Evolutionary conservation across 2,888 invertebrate genomes (phyloP).

Genomic region (Sicus ferrugineus): DNA sequence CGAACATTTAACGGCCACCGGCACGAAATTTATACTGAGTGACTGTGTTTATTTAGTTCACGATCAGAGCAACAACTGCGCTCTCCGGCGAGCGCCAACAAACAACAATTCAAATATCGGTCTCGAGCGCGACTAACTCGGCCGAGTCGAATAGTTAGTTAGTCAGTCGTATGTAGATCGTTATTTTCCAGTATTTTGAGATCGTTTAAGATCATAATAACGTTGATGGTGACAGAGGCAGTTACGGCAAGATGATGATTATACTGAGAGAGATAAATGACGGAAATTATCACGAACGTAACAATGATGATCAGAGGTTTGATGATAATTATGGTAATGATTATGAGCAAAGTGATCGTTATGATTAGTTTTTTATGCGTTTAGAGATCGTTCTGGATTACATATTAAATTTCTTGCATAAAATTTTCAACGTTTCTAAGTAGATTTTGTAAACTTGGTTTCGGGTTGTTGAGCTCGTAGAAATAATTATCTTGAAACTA

Average conservation of each 20-base stretch:
- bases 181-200: not conserved
- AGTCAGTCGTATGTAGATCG: not conserved
- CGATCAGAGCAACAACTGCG: constrained; percentile 24
- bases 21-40: not conserved
- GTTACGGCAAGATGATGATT: too few species aligned
- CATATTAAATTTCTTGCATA: too few species aligned
- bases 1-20: not conserved
- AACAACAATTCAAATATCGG: constrained; percentile 30
- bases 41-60: constrained; percentile 5
- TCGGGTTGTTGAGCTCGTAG: too few species aligned
- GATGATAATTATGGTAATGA: too few species aligned
- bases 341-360: too few species aligned
- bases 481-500: too few species aligned
- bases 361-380: too few species aligned
- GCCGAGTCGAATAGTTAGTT: constrained; percentile 25
- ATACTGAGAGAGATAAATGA: not conserved
- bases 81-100: constrained; percentile 32
- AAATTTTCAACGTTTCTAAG: too few species aligned
- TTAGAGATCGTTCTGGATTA: too few species aligned
- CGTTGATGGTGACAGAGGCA: constrained; percentile 21
- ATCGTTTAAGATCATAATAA: not conserved
- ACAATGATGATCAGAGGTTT: too few species aligned
- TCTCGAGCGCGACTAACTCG: constrained; percentile 31
- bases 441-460: too few species aligned
- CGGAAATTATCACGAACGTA: constrained; percentile 5